Evolutionary conservation across 2,888 invertebrate genomes (phyloP), one percentile per base, ranked within the genome.

Genomic region (Eubasilissa splendida): DNA sequence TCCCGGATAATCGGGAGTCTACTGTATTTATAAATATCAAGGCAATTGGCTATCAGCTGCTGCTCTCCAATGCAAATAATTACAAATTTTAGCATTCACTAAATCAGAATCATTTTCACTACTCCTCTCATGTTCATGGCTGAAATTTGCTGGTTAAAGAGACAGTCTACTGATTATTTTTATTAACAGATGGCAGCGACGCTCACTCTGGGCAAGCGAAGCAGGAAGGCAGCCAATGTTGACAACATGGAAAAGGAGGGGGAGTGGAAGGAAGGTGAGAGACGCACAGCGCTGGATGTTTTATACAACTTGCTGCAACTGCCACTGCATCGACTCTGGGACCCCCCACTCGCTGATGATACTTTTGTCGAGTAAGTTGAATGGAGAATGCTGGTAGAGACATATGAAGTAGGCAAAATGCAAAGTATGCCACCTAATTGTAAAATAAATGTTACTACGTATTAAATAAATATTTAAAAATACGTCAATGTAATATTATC

Each of bases 321-420:
- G 82, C 94, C 94, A 3, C 86, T 97, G 14, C 92, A 94, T 66
- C 91, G 92, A 80, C 90, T 97, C 0, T 97, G 96, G 96, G 93
- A 93, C 85, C 96, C 96, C 7, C 96, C 96, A 0, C 89, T 96
- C 60, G 93, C 94, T 54, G 96, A 97, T 85, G 95, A 96, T 86
- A 93, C 93, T 85, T 96, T 96, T 91, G 93, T 96, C 65, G 93
- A 93, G 96, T 96, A 89, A 91, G 92, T 89, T 58, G 75, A 65
- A 50, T 11, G 60, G 50, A 2, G 42, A 42, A 42, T 42, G 7
- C 7, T 4, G 7, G 42, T 42, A 42, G 0, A 42, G 42, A 42
- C 3, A 1, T 42, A 7, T 2, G 7, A 42, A 42, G 7, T 4
- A 42, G 42, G 4, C 42, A 42, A 42, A 42, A 42, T 42, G 22